A percentile compares a stretch with the other conserved stretches of the same genome.
Conservation (phyloP, 2,888 invertebrate genomes). For the Corythucha ciliata region DNA sequence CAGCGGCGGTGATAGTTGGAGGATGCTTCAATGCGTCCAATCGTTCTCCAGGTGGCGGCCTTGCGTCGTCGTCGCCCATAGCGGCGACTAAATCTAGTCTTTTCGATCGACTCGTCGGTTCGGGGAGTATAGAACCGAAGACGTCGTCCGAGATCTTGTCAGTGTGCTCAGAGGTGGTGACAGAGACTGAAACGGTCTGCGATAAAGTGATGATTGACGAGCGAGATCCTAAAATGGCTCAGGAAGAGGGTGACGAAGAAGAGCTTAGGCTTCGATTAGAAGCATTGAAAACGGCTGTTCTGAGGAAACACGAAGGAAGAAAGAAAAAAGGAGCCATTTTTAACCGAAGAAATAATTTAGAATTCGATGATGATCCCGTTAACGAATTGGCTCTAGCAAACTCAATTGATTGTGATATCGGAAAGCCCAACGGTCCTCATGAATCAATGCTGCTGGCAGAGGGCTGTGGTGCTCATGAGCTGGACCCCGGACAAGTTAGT, state of each 20-base stretch:
- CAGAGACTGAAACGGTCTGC: too few relatives aligned
- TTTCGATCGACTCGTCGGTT: conserved; percentile 26
- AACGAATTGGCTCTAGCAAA: conserved; percentile 18
- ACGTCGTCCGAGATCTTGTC: not conserved
- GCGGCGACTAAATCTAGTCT: conserved; percentile 26
- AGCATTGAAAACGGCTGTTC: conserved; percentile 27
- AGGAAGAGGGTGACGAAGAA: conserved; percentile 3
- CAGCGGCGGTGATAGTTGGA: too few relatives aligned
- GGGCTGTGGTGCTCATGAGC: too few relatives aligned
- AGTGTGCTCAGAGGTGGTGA: not conserved
- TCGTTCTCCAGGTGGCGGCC: too few relatives aligned
- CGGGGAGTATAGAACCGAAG: conserved; percentile 19
- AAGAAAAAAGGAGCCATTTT: conserved; percentile 12
- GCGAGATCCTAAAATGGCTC: too few relatives aligned
- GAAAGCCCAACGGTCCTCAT: too few relatives aligned
- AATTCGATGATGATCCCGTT: conserved; percentile 20
- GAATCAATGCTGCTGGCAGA: too few relatives aligned
- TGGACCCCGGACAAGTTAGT: too few relatives aligned
- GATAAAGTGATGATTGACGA: too few relatives aligned
- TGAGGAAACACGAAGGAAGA: conserved; percentile 23
- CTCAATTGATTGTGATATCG: too few relatives aligned
- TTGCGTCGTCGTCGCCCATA: too few relatives aligned
- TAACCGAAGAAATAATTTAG: not conserved
- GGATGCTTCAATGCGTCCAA: not conserved
- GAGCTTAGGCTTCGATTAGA: conserved; percentile 22